A percentile compares a stretch with the other conserved stretches of the same genome.
These are phyloP conservation scores for Neosilurus hyrtlii DNA, from an alignment of 2,797 vertebrate species.

Conservation along the genomic window DNA sequence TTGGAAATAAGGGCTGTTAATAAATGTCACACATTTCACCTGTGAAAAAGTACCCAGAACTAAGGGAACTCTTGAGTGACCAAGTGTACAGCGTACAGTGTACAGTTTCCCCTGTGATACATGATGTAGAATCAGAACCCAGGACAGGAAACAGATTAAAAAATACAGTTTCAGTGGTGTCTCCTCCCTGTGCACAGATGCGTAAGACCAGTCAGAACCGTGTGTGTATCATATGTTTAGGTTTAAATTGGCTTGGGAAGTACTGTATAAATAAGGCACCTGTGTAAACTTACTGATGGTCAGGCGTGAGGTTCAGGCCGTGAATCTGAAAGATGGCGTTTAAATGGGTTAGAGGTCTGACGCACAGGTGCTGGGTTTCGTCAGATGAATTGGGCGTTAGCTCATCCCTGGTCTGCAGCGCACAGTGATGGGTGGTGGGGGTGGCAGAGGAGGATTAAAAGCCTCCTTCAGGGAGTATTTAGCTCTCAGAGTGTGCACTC, in stretches of 20 bases:
- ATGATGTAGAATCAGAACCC: neutral
- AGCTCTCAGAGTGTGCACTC: constrained; percentile 51
- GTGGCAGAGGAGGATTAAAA: constrained; percentile 16
- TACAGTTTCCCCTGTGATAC: neutral
- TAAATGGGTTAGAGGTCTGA: constrained; percentile 33
- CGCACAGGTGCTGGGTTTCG: constrained; percentile 42
- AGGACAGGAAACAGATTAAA: neutral
- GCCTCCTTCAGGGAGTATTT: constrained; percentile 59
- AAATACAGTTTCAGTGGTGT: too few relatives aligned
- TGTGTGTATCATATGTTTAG: neutral
- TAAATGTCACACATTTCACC: neutral
- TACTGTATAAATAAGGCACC: constrained; percentile 23
- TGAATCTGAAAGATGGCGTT: constrained; percentile 44
- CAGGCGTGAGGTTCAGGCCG: constrained; percentile 25
- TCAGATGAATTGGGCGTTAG: constrained; percentile 56
- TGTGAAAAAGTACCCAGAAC: neutral
- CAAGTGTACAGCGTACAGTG: too few relatives aligned
- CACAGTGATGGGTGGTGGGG: neutral
- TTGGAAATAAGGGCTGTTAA: neutral
- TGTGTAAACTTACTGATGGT: constrained; percentile 21
- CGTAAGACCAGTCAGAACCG: neutral
- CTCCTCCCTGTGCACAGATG: too few relatives aligned
- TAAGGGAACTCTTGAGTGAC: neutral
- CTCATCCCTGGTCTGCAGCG: constrained; percentile 35
- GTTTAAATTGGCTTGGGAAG: neutral